A percentile compares a stretch with the other conserved stretches of the same genome.
Conservation (phyloP, 2,113 vertebrate genomes). For the Nycticryphes semicollaris region DNA sequence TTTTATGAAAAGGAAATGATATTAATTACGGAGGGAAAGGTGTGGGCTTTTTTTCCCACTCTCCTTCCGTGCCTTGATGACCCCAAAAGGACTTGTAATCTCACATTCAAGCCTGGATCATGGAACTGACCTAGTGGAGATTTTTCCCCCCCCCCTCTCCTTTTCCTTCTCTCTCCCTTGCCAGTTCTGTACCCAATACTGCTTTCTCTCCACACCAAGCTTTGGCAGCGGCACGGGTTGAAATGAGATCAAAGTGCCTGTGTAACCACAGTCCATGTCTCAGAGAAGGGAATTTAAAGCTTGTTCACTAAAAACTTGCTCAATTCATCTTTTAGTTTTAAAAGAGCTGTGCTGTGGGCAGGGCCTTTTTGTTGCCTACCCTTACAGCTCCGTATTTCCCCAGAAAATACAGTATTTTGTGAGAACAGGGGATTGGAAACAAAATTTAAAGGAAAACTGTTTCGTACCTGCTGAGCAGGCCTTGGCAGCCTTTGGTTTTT, state of each 20-base stretch:
- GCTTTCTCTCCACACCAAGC: background rate
- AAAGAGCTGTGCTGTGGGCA: background rate
- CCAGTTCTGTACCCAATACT: background rate
- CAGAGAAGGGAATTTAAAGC: constrained; percentile 3
- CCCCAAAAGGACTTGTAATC: background rate
- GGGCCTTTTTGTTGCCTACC: background rate
- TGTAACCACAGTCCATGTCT: background rate
- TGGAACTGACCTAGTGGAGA: background rate
- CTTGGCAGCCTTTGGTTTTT: background rate
- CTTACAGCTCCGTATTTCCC: background rate
- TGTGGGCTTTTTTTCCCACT: accelerated
- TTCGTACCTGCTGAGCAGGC: background rate
- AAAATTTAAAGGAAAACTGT: background rate
- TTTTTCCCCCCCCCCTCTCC: background rate
- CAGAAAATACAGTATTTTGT: background rate
- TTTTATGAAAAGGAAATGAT: background rate
- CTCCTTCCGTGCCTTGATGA: background rate
- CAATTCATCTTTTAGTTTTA: constrained; percentile 16
- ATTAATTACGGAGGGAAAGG: background rate
- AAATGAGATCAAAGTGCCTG: background rate
- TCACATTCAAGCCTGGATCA: background rate
- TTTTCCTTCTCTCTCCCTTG: background rate
- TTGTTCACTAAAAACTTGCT: background rate
- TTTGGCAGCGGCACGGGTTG: background rate
- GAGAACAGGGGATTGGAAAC: background rate